A percentile compares a stretch with the other conserved stretches of the same genome.
Evolutionary conservation across 2,888 invertebrate genomes (phyloP).

Genomic region (Sepiola atlantica): DNA sequence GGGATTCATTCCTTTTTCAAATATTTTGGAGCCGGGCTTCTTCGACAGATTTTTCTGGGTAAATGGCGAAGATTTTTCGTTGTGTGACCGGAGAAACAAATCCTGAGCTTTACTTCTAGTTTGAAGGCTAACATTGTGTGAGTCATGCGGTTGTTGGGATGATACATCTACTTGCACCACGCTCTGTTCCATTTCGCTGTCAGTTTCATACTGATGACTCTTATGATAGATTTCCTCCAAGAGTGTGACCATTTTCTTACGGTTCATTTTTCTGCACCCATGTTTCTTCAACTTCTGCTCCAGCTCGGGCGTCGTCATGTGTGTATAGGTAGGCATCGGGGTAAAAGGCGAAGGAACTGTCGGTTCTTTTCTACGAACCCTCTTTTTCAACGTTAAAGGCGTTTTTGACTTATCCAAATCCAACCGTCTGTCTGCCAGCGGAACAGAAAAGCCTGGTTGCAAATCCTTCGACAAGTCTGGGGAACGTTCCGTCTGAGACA

Average conservation of each 20-base stretch:
- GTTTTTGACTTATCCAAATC: not conserved
- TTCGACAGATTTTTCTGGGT: not conserved
- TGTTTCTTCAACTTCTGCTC: conserved; percentile 78
- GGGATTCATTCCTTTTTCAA: not conserved
- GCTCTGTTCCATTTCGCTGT: not conserved
- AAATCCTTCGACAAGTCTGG: not conserved
- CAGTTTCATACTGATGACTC: conserved; percentile 76
- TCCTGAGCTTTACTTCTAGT: not conserved
- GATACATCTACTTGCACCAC: not conserved
- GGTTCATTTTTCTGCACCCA: conserved; percentile 78
- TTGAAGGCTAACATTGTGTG: not conserved
- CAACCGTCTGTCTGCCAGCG: not conserved
- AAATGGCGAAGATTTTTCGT: not conserved
- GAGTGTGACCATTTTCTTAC: conserved; percentile 77
- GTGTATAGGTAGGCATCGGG: conserved; percentile 77
- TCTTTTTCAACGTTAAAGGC: not conserved
- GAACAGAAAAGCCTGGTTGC: not conserved
- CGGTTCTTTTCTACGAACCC: not conserved
- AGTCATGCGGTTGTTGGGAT: not conserved
- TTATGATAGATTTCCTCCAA: conserved; percentile 79
- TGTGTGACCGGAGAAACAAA: not conserved
- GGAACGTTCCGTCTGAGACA: not conserved
- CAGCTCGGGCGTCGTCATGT: conserved; percentile 77
- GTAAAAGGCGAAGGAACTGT: conserved; percentile 74
- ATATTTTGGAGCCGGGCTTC: not conserved